Conservation (phyloP, 2,113 vertebrate species). For the Scomber colias region DNA sequence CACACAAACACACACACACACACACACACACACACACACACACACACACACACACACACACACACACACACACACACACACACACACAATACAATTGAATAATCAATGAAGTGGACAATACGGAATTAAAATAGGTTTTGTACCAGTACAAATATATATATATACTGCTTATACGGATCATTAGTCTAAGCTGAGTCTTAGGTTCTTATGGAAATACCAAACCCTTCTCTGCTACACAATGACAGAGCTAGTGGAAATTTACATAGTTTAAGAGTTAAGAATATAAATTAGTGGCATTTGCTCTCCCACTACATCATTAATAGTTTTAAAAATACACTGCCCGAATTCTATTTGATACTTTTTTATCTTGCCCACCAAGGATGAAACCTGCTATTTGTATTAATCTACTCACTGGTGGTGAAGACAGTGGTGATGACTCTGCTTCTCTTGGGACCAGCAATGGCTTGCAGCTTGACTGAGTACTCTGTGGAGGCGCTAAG, state of each 20-base stretch:
- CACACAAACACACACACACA: slow-evolving; percentile 46
- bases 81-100: background rate
- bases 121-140: background rate
- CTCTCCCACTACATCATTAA: background rate
- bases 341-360: background rate
- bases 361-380: background rate
- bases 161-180: no score
- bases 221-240: no score
- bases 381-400: background rate
- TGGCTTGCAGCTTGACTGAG: slow-evolving; percentile 89
- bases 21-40: background rate
- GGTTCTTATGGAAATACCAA: background rate
- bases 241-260: background rate
- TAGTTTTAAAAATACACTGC: background rate
- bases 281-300: background rate
- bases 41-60: slow-evolving; percentile 32
- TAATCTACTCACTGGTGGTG: slow-evolving; percentile 90
- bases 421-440: slow-evolving; percentile 86
- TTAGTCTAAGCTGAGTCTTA: background rate
- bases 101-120: background rate
- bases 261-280: background rate
- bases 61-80: slow-evolving; percentile 32
- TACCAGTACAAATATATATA: no score
- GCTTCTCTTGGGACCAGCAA: slow-evolving; percentile 89
- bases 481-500: slow-evolving; percentile 92